These are phyloP conservation scores for Phengaris arion DNA, from an alignment of 2,888 invertebrate species.

Conservation along the genomic window DNA sequence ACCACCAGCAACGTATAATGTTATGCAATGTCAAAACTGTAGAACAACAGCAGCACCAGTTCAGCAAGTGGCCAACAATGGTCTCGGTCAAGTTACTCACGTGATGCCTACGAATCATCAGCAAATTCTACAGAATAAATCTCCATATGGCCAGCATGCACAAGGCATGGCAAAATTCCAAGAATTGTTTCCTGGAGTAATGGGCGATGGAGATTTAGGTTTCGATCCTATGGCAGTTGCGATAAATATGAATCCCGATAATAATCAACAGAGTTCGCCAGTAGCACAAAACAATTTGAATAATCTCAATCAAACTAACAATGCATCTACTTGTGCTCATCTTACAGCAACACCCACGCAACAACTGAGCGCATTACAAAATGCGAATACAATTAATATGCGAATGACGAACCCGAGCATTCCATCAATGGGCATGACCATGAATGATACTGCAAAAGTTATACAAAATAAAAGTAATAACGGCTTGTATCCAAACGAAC, in stretches of 20 bases:
- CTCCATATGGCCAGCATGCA: conserved; percentile 52
- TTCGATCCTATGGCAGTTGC: conserved; percentile 74
- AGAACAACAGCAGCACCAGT: not conserved
- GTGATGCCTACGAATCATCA: conserved; percentile 34
- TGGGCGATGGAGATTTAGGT: conserved; percentile 55
- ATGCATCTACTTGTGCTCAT: not conserved
- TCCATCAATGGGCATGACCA: not conserved
- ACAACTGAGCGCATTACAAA: conserved; percentile 1
- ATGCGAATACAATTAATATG: not conserved
- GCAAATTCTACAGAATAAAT: conserved; percentile 33
- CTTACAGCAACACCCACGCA: not conserved
- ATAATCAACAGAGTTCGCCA: conserved; percentile 59
- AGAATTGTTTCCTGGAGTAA: conserved; percentile 68
- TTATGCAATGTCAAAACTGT: conserved; percentile 13
- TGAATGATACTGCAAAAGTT: not conserved
- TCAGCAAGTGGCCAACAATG: not conserved
- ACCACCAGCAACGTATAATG: not conserved
- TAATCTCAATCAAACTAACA: conserved; percentile 34
- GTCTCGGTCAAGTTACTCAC: conserved; percentile 6
- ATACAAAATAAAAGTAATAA: conserved; percentile 11
- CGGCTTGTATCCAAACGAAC: conserved; percentile 29
- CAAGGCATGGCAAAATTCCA: conserved; percentile 63
- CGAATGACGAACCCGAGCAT: not conserved
- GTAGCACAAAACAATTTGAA: conserved; percentile 59
- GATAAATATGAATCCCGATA: conserved; percentile 72